Evolutionary conservation across 2,113 vertebrate genomes (phyloP).

Genomic region (Callopanchax toddi): DNA sequence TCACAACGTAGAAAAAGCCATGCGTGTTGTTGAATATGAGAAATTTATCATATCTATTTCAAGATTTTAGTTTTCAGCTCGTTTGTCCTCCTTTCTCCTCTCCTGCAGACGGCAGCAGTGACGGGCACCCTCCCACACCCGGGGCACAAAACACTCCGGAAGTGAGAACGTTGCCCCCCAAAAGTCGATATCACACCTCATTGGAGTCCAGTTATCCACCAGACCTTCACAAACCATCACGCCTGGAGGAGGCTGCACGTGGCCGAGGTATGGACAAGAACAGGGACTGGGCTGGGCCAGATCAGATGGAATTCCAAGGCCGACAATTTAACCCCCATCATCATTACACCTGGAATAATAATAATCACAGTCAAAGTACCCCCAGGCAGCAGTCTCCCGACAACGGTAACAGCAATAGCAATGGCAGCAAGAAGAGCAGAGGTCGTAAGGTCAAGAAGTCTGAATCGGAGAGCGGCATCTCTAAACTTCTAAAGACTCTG

Average conservation of each 20-base stretch:
- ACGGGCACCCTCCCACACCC: constrained; percentile 92
- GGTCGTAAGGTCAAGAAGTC: constrained; percentile 81
- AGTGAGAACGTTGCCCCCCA: constrained; percentile 86
- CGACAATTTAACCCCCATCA: constrained; percentile 80
- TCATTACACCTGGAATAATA: constrained; percentile 91
- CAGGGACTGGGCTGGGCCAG: constrained; percentile 76
- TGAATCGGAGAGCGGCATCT: constrained; percentile 82
- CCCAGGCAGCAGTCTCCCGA: constrained; percentile 84
- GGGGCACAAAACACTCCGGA: constrained; percentile 96
- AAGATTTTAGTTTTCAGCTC: constrained; percentile 3
- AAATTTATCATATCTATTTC: not conserved
- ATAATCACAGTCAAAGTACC: constrained; percentile 83
- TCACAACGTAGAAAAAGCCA: constrained; percentile 23
- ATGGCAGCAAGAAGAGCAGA: constrained; percentile 74
- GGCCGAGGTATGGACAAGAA: constrained; percentile 81
- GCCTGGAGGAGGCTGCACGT: constrained; percentile 85
- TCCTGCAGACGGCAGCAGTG: constrained; percentile 94
- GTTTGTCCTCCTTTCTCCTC: constrained; percentile 24
- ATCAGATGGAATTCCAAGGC: constrained; percentile 86
- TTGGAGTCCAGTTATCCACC: constrained; percentile 95
- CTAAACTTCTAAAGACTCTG: constrained; percentile 82
- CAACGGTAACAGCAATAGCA: constrained; percentile 57
- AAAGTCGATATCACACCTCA: constrained; percentile 88
- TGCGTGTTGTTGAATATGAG: constrained; percentile 26
- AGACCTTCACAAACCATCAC: constrained; percentile 95